phyloP scores from a whole-genome alignment of 2,888 invertebrate species.

The Acanthacorydalis orientalis region DNA sequence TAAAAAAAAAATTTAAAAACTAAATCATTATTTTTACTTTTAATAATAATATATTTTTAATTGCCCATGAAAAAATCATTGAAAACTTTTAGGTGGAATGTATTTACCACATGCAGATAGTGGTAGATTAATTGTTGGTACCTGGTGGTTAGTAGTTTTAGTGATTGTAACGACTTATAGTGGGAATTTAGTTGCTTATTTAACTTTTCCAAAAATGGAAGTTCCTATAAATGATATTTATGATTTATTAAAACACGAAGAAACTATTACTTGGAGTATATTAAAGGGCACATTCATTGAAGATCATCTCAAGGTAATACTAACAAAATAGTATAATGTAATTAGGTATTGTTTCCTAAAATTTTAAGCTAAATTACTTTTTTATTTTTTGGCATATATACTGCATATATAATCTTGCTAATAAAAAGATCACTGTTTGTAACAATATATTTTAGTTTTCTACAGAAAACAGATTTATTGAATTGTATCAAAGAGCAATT shows the following conservation, averaged over 20 bases:
- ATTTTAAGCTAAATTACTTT: no score
- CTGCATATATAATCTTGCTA: no score
- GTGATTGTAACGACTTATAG: conserved; percentile 83
- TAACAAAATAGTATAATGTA: no score
- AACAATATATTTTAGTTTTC: conserved; percentile 30
- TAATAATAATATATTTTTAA: no score
- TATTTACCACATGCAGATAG: conserved; percentile 73
- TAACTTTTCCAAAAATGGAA: conserved; percentile 77
- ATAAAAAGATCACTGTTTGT: no score
- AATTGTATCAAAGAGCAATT: conserved; percentile 38
- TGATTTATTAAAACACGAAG: conserved; percentile 39
- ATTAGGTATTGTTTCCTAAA: neutral
- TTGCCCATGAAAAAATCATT: neutral
- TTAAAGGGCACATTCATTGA: conserved; percentile 60
- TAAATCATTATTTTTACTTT: no score
- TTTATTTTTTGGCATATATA: no score
- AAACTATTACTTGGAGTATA: conserved; percentile 57
- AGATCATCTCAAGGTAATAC: conserved; percentile 34
- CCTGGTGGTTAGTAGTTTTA: conserved; percentile 85
- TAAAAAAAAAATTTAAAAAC: no score
- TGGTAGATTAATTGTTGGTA: conserved; percentile 67
- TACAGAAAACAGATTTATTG: conserved; percentile 38
- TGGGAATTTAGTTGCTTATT: conserved; percentile 80
- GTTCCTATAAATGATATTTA: conserved; percentile 49
- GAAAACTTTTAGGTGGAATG: conserved; percentile 53